These are phyloP conservation scores for Galaxea fascicularis DNA, from an alignment of 92 coral and sea anemone genomes.

Conservation along the genomic window DNA sequence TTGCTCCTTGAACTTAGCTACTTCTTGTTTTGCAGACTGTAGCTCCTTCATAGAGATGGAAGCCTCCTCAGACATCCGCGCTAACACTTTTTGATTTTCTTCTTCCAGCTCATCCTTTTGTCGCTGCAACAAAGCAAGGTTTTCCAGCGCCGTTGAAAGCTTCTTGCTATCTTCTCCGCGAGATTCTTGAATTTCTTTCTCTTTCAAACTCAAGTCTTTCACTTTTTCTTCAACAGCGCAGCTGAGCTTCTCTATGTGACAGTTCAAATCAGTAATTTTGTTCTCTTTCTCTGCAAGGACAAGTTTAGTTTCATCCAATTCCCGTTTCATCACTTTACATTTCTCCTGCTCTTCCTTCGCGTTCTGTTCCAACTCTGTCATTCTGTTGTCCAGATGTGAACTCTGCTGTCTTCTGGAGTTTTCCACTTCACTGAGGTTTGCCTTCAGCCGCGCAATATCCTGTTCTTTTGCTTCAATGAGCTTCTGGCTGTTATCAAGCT, in stretches of 20 bases:
- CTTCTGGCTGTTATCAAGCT: conserved; percentile 67
- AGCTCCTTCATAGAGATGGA: conserved; percentile 44
- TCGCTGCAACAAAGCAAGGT: conserved; percentile 50
- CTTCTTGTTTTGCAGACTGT: conserved; percentile 60
- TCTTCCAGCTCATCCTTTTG: conserved; percentile 60
- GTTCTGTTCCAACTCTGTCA: conserved; percentile 59
- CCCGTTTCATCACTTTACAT: conserved; percentile 48
- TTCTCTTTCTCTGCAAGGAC: conserved; percentile 46
- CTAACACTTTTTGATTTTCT: conserved; percentile 58
- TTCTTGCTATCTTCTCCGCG: conserved; percentile 44
- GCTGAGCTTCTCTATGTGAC: conserved; percentile 30
- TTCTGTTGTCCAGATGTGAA: conserved; percentile 46
- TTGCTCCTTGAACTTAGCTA: conserved; percentile 62
- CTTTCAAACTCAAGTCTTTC: conserved; percentile 36
- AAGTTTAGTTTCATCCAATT: conserved; percentile 54
- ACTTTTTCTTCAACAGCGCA: conserved; percentile 62
- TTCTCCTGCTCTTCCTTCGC: conserved; percentile 54
- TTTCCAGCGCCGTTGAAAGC: conserved; percentile 46
- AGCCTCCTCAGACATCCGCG: conserved; percentile 68
- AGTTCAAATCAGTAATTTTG: conserved; percentile 33
- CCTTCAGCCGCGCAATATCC: conserved; percentile 65
- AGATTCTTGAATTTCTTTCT: conserved; percentile 50
- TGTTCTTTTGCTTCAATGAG: conserved; percentile 61
- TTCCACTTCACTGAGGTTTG: conserved; percentile 60
- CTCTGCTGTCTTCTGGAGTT: conserved; percentile 51